Percentiles rank a stretch among this genome's conserved stretches.
Evolutionary conservation across 1,140 invertebrate species (phyloP).

Genomic region (Dufourea novaeangliae): DNA sequence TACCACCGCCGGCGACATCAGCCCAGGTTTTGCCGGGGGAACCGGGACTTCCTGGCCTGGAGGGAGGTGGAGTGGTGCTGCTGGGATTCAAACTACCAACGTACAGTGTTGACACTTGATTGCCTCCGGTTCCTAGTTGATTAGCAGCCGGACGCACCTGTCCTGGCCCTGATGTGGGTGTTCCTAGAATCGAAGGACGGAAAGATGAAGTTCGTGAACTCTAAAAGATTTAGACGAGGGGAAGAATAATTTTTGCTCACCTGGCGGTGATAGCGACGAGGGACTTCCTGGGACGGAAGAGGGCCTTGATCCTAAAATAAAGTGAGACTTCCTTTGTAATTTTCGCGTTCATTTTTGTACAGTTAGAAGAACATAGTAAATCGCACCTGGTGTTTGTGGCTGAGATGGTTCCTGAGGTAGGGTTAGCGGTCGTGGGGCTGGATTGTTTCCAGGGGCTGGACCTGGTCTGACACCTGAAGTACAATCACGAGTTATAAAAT

Average conservation of each 20-base stretch:
- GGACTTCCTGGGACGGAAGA: neutral
- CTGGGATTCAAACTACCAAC: conserved; percentile 37
- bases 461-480: neutral
- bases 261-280: neutral
- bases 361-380: neutral
- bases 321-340: neutral
- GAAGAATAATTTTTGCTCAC: neutral
- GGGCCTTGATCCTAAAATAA: conserved; percentile 5
- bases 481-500: neutral
- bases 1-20: conserved; percentile 64
- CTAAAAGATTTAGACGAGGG: neutral
- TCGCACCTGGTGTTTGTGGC: conserved; percentile 22
- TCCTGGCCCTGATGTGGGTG: neutral
- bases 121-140: conserved; percentile 7
- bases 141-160: neutral
- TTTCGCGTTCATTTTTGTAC: neutral
- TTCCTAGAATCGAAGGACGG: neutral
- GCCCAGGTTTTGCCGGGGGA: conserved; percentile 69
- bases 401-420: neutral
- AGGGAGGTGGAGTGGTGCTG: neutral
- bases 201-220: neutral
- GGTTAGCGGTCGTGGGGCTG: neutral
- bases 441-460: neutral
- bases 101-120: conserved; percentile 42
- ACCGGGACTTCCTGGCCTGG: conserved; percentile 25